These are phyloP conservation scores for Archips crataeganus DNA, from an alignment of 2,888 invertebrate genomes.

Conservation along the genomic window DNA sequence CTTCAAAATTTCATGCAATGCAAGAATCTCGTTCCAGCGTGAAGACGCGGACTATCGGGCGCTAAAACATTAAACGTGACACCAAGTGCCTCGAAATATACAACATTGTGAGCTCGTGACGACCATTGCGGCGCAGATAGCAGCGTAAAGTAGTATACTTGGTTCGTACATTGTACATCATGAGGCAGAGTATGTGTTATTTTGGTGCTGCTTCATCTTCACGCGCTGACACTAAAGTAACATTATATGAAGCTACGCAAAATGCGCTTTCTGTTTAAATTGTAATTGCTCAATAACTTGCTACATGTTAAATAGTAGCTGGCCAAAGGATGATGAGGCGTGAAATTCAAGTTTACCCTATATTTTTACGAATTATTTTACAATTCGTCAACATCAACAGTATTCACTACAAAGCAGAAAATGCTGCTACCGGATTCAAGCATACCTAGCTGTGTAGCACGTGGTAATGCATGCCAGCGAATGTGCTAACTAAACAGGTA, in stretches of 20 bases:
- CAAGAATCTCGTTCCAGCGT: not conserved
- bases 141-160: conserved; percentile 23
- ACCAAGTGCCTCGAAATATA: conserved; percentile 23
- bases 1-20: not conserved
- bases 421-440: too few relatives aligned
- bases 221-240: not conserved
- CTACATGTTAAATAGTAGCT: too few relatives aligned
- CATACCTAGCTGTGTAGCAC: too few relatives aligned
- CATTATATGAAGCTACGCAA: not conserved
- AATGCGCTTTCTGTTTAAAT: not conserved
- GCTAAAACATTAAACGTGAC: conserved; percentile 11
- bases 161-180: conserved; percentile 11
- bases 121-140: conserved; percentile 17
- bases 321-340: too few relatives aligned
- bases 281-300: not conserved
- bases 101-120: conserved; percentile 15
- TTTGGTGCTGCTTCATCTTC: not conserved
- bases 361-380: too few relatives aligned
- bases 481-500: too few relatives aligned
- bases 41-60: conserved; percentile 8
- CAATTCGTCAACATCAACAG: too few relatives aligned
- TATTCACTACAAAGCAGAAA: too few relatives aligned
- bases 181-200: not conserved
- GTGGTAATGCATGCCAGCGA: too few relatives aligned
- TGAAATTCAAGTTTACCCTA: too few relatives aligned